Evolutionary conservation across 2,888 invertebrate species (phyloP).

Genomic region (Dinocampus coccinellae): DNA sequence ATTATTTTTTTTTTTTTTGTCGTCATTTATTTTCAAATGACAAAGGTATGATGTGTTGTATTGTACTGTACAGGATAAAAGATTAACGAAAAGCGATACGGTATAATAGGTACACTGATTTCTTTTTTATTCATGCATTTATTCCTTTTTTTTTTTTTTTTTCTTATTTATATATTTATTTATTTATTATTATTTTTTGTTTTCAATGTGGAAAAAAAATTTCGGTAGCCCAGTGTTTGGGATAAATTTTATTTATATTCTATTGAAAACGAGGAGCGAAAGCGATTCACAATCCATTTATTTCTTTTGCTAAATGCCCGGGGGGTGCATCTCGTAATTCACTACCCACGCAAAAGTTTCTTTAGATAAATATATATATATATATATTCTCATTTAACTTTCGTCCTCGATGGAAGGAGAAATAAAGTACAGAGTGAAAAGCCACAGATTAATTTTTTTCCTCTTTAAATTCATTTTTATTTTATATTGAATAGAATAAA

Average conservation of each 20-base stretch:
- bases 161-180: neutral
- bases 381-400: constrained; percentile 6
- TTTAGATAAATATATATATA: neutral
- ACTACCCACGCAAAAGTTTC: constrained; percentile 51
- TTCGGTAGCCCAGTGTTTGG: constrained; percentile 53
- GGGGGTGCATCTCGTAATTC: constrained; percentile 55
- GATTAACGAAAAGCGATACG: too few species aligned
- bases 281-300: constrained; percentile 42
- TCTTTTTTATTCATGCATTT: too few species aligned
- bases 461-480: constrained; percentile 6
- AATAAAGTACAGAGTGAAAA: constrained; percentile 31
- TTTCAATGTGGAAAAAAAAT: constrained; percentile 13
- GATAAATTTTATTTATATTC: constrained; percentile 61
- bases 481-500: neutral
- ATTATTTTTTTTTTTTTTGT: neutral
- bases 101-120: too few species aligned
- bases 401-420: constrained; percentile 9
- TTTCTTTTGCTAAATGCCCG: constrained; percentile 40
- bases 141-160: too few species aligned
- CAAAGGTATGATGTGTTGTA: neutral
- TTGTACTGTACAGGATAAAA: too few species aligned
- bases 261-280: constrained; percentile 56
- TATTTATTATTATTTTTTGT: neutral
- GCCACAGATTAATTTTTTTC: constrained; percentile 27
- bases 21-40: neutral